phyloP scores from a whole-genome alignment of 2,113 vertebrate species.

The Anolis carolinensis region DNA sequence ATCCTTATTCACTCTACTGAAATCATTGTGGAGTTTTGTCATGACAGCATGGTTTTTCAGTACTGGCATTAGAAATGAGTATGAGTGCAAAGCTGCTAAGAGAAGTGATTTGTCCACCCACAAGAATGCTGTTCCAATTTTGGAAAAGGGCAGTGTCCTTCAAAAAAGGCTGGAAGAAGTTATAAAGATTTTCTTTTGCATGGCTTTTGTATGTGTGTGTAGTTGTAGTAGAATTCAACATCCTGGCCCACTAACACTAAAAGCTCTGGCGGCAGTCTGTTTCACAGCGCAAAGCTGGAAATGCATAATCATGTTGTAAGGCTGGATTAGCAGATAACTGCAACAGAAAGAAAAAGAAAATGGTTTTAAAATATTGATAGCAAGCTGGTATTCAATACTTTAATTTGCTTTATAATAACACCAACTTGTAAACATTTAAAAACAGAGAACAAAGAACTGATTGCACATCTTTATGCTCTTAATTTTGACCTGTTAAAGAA shows the following conservation, averaged over 20 bases:
- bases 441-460: not conserved
- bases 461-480: not conserved
- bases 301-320: conserved; percentile 71
- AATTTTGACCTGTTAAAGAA: not conserved
- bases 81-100: not conserved
- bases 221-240: conserved; percentile 62
- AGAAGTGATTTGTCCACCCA: not conserved
- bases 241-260: conserved; percentile 66
- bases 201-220: conserved; percentile 51
- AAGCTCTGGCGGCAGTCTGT: conserved; percentile 57
- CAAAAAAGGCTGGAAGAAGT: conserved; percentile 50
- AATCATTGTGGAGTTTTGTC: not conserved
- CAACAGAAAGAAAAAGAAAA: conserved; percentile 62
- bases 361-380: conserved; percentile 50
- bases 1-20: conserved; percentile 14
- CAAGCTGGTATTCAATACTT: not conserved
- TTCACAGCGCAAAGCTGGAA: conserved; percentile 62
- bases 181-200: conserved; percentile 59
- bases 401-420: not conserved
- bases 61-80: not conserved
- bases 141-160: not conserved
- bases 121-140: not conserved
- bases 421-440: rapidly evolving
- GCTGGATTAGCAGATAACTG: conserved; percentile 70
- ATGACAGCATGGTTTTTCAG: not conserved